phyloP scores from a whole-genome alignment of 2,888 invertebrate species.

The Rotaria macrura region DNA sequence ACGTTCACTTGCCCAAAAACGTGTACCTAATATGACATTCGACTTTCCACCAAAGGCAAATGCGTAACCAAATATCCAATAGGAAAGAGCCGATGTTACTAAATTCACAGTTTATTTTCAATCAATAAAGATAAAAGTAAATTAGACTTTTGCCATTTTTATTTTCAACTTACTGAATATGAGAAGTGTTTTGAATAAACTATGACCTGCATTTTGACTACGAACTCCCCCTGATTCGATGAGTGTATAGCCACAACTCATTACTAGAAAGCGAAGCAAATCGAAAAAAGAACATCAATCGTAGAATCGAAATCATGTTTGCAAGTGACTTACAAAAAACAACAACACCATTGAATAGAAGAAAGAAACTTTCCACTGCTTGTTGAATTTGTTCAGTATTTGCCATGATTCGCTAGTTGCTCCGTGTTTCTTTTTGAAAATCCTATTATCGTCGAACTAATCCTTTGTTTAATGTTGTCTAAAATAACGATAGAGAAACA shows the following conservation, averaged over 20 bases:
- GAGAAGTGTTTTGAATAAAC: background rate
- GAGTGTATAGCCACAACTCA: constrained; percentile 17
- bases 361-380: constrained; percentile 11
- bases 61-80: constrained; percentile 6
- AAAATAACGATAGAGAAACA: no score
- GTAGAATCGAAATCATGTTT: no score
- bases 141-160: no score
- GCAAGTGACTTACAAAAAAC: background rate
- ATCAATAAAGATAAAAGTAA: background rate
- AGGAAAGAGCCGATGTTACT: background rate
- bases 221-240: constrained; percentile 13
- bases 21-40: background rate
- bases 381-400: background rate
- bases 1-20: background rate
- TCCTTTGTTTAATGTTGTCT: no score
- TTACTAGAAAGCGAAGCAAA: background rate
- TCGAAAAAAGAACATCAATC: no score
- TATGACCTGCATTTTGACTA: constrained; percentile 23
- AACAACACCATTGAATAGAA: constrained; percentile 9
- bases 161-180: background rate
- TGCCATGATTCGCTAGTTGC: background rate
- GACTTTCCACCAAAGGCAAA: background rate
- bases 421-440: no score
- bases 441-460: background rate
- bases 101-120: no score